Conservation (phyloP, 2,888 invertebrate species). For the Drosophila vallismaia region DNA sequence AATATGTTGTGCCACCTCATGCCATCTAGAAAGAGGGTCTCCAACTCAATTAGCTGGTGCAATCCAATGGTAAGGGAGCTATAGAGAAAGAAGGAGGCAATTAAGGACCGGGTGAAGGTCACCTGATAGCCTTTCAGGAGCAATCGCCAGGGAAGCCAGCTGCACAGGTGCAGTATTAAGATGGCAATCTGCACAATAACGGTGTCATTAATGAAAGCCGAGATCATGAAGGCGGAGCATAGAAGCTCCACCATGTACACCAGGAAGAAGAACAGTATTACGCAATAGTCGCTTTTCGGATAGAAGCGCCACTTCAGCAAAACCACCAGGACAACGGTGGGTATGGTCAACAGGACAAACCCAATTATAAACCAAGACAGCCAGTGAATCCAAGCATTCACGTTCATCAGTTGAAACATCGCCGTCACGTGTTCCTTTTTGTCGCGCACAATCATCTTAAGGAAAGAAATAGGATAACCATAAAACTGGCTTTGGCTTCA, state of each 20-base stretch:
- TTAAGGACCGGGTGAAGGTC: accelerated
- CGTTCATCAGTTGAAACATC: slow-evolving; percentile 44
- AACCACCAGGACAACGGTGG: slow-evolving; percentile 15
- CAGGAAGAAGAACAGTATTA: slow-evolving; percentile 87
- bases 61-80: slow-evolving; percentile 49
- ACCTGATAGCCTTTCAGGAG: slow-evolving; percentile 50
- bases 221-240: slow-evolving; percentile 90
- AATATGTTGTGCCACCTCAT: slow-evolving; percentile 86
- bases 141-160: slow-evolving; percentile 86
- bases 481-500: no score
- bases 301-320: slow-evolving; percentile 42
- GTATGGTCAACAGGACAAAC: slow-evolving; percentile 31
- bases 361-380: slow-evolving; percentile 50
- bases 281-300: not conserved
- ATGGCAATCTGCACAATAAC: slow-evolving; percentile 89
- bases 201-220: slow-evolving; percentile 90
- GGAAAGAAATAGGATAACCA: not conserved
- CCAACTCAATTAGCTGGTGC: slow-evolving; percentile 48
- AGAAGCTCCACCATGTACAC: slow-evolving; percentile 89
- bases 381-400: slow-evolving; percentile 38
- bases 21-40: slow-evolving; percentile 85
- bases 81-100: slow-evolving; percentile 39
- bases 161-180: slow-evolving; percentile 89
- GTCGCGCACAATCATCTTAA: slow-evolving; percentile 49
- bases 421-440: slow-evolving; percentile 40